These are phyloP conservation scores for Phortica okadai DNA, from an alignment of 2,888 invertebrate genomes.

Conservation along the genomic window DNA sequence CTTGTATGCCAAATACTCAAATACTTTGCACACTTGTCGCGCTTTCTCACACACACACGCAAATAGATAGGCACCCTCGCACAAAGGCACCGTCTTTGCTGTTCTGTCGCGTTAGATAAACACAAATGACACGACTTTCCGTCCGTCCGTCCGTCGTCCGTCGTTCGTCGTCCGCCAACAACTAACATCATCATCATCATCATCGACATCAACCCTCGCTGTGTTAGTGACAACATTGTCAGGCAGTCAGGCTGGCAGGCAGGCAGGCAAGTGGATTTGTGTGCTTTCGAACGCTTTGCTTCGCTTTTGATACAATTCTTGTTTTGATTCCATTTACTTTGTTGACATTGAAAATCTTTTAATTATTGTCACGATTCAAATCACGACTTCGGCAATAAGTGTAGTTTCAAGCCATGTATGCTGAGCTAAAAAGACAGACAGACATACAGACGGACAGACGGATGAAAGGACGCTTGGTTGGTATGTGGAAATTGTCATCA, in stretches of 20 bases:
- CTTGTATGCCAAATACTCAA: slow-evolving; percentile 26
- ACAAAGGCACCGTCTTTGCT: too few species aligned
- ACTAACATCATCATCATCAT: not conserved
- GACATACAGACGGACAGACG: too few species aligned
- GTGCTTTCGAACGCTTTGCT: not conserved
- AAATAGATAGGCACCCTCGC: not conserved
- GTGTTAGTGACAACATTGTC: not conserved
- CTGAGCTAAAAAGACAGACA: not conserved
- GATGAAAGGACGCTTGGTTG: too few species aligned
- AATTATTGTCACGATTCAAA: slow-evolving; percentile 63
- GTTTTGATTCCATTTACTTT: slow-evolving; percentile 70
- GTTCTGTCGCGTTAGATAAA: too few species aligned
- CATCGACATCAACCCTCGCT: not conserved
- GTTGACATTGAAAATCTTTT: slow-evolving; percentile 68
- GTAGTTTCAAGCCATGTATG: not conserved
- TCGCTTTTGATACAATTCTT: slow-evolving; percentile 43
- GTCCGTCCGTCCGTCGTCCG: too few species aligned
- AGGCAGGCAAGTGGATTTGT: not conserved
- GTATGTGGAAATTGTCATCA: too few species aligned
- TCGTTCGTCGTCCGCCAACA: too few species aligned
- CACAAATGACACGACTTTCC: not conserved
- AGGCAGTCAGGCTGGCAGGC: not conserved
- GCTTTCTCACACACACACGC: not conserved
- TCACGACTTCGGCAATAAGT: not conserved
- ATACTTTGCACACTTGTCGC: slow-evolving; percentile 27